Evolutionary conservation across 2,797 vertebrate species (phyloP).

Genomic region (Antrozous pallidus): DNA sequence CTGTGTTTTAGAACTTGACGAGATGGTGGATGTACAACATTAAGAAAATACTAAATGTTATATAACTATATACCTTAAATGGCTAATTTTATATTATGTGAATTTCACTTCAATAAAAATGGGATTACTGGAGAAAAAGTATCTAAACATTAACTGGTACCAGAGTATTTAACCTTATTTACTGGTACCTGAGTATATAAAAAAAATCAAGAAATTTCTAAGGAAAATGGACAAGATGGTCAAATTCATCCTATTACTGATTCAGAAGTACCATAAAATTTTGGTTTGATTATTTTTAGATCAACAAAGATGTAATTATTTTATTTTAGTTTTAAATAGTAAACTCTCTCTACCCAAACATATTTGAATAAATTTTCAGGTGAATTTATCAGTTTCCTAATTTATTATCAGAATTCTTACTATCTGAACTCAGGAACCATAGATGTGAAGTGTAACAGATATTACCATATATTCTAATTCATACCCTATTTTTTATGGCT

Average conservation of each 20-base stretch:
- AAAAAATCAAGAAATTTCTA: conserved; percentile 9
- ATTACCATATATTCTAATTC: not conserved
- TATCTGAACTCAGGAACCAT: not conserved
- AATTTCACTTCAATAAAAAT: conserved; percentile 23
- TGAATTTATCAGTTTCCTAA: not conserved
- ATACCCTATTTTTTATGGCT: not conserved
- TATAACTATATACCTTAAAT: not conserved
- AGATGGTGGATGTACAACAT: not conserved
- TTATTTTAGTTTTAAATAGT: not conserved
- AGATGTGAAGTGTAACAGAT: not conserved
- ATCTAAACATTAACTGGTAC: not conserved
- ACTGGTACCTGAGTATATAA: not conserved
- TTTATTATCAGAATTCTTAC: conserved; percentile 6
- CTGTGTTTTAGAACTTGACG: not conserved
- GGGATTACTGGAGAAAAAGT: not conserved
- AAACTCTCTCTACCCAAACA: not conserved
- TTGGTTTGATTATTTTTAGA: not conserved
- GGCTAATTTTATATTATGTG: not conserved
- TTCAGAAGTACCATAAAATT: not conserved
- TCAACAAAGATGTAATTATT: not conserved
- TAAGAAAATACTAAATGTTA: not conserved
- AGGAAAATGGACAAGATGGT: not conserved
- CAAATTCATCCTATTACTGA: not conserved
- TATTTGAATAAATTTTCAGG: not conserved
- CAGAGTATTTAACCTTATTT: not conserved